These are phyloP conservation scores for Pedicia rivosa DNA, from an alignment of 2,888 invertebrate species.

Conservation along the genomic window DNA sequence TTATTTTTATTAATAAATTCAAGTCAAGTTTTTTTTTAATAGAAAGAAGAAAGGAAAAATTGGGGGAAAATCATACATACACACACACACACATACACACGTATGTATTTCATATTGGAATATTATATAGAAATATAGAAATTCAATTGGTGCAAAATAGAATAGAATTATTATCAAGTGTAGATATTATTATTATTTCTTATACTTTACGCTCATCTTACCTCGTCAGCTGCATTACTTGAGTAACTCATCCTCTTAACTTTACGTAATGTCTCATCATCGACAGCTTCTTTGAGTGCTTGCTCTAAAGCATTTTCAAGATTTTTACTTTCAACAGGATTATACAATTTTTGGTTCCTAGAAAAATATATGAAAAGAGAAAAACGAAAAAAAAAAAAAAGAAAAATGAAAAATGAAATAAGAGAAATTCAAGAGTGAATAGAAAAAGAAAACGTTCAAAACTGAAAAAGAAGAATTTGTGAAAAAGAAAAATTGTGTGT, in stretches of 20 bases:
- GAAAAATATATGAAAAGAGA: too few species aligned
- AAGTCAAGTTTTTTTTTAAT: too few species aligned
- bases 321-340: slow-evolving; percentile 25
- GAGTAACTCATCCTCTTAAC: slow-evolving; percentile 58
- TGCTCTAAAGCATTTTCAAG: slow-evolving; percentile 45
- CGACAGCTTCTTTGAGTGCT: slow-evolving; percentile 47
- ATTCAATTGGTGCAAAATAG: background rate
- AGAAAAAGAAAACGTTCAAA: background rate
- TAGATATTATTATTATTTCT: background rate
- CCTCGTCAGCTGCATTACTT: slow-evolving; percentile 49
- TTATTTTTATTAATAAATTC: too few species aligned
- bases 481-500: too few species aligned
- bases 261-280: slow-evolving; percentile 52
- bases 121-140: too few species aligned
- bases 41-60: too few species aligned
- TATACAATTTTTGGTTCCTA: slow-evolving; percentile 33
- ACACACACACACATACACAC: background rate
- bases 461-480: too few species aligned
- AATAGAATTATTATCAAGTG: too few species aligned
- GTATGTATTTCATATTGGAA: too few species aligned
- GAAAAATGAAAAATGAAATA: background rate
- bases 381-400: background rate
- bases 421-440: background rate
- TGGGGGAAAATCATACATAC: too few species aligned
- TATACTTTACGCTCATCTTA: slow-evolving; percentile 21